Base-by-base conservation (phyloP, 2,113 vertebrate species). In the Crotalus helleri region DNA sequence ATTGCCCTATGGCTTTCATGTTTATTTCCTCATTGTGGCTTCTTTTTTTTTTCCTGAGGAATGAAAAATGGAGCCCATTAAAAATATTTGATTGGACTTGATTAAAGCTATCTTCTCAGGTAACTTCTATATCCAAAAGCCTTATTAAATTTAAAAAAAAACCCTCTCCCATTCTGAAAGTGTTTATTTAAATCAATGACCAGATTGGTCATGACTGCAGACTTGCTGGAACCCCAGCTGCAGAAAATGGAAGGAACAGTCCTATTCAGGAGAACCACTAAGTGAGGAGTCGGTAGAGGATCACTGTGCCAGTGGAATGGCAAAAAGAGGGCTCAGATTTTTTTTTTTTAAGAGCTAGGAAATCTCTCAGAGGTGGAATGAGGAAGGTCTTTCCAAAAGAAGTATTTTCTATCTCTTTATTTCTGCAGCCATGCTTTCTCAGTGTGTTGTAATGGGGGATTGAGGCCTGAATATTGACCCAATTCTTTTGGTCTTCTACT, bases 1-100 rank as follows among this genome's bases (percentile, higher is more conserved):
- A 87, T 87, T 96, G 94, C 91, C 95, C 95, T 91, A 95, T n/a
- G 91, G 95, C 96, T 97, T 96, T 91, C 92, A 96, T 87, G 2
- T 93, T 96, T 88, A 74, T 88, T 46, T 93, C 57, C 94, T 93
- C 46, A 1, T 85, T 95, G 95, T 93, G 55, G 91, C 54, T 81
- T 55, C 4, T 15, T 89, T 44, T 95, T 94, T 94, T 92, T 90
- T 95, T 95, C 94, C 88, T 85, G 94, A 92, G 13, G 93, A 95
- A 96, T 81, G 92, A 94, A 95, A 94, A 95, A 93, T 91, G 90
- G 90, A 88, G 87, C 95, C 89, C 93, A 95, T 92, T 59, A 94
- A 94, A 74, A 90, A 94, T 59, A 0, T 0, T 94, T 93, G 92
- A 55, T 49, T 7, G 81, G 58, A 0, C 59, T 90, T 86, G 89